Percentiles rank a stretch among this genome's conserved stretches.
phyloP scores from a whole-genome alignment of 2,797 vertebrate genomes.

The Argya squamiceps region DNA sequence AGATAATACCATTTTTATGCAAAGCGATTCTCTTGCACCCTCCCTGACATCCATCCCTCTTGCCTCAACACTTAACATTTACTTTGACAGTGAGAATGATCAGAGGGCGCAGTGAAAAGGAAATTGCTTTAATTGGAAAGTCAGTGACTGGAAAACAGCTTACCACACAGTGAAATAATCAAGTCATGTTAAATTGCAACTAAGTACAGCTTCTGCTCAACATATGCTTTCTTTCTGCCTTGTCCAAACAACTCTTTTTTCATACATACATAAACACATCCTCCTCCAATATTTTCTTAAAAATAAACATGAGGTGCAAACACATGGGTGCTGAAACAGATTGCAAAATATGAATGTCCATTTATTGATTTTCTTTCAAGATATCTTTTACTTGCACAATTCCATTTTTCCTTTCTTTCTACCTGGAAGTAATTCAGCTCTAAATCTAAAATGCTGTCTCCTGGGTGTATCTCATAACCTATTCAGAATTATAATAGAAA shows the following conservation, averaged over 20 bases:
- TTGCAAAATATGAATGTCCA: not conserved
- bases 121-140: constrained; percentile 66
- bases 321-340: not conserved
- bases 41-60: constrained; percentile 8
- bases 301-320: not conserved
- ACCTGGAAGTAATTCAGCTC: not conserved
- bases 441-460: not conserved
- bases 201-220: constrained; percentile 31
- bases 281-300: not conserved
- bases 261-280: not conserved
- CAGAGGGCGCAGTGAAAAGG: constrained; percentile 31
- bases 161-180: constrained; percentile 43
- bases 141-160: constrained; percentile 59
- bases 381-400: not conserved
- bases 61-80: constrained; percentile 59
- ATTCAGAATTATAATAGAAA: not conserved
- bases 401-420: not conserved
- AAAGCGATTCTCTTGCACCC: not conserved
- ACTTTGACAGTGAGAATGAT: constrained; percentile 27
- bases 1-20: constrained; percentile 37
- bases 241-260: not conserved
- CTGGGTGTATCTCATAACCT: not conserved
- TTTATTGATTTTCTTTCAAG: not conserved
- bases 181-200: not conserved
- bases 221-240: constrained; percentile 27